Evolutionary conservation across 2,888 invertebrate genomes (phyloP), one percentile per base, ranked within the genome.

Genomic region (Hypselothyrea guttata): DNA sequence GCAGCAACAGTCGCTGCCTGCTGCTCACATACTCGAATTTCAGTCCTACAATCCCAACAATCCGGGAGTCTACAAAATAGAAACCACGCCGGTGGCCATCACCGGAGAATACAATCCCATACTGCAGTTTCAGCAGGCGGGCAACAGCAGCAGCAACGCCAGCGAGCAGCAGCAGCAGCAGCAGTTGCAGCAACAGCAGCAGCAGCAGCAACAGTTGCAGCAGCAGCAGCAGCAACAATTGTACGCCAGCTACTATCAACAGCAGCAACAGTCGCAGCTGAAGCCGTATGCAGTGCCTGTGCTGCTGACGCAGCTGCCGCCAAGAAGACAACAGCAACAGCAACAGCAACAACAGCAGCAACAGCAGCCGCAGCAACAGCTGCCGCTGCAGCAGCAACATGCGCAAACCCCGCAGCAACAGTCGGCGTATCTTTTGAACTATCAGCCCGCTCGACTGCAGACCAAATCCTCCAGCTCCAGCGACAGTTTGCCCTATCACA

Each of bases 401-500:
- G 4, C 60, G n/a, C n/a, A n/a, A n/a, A n/a, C n/a, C n/a, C n/a
- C n/a, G n/a, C n/a, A n/a, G n/a, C n/a, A n/a, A n/a, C n/a, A n/a
- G n/a, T n/a, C n/a, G n/a, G n/a, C n/a, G n/a, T n/a, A n/a, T n/a
- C n/a, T n/a, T n/a, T n/a, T 83, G 9, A 70, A 74, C 37, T 81
- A 70, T 31, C 79, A 75, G 22, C 75, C 3, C 78, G 81, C 22
- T 38, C 84, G 83, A 42, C 75, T 88, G 37, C 88, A 88, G 46
- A 83, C 89, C 2, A 90, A 90, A 68, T 90, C 90, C 0, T 90
- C 90, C n/a, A 90, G 90, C n/a, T 90, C 90, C 1, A 90, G 89
- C 52, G 90, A 90, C 63, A 90, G 90, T 2, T 55, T 90, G 47
- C 88, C 90, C 12, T 68, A 83, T 30, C 71, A 89, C 53, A 89